Evolutionary conservation across 2,113 vertebrate species (phyloP).

Genomic region (Tyto alba): DNA sequence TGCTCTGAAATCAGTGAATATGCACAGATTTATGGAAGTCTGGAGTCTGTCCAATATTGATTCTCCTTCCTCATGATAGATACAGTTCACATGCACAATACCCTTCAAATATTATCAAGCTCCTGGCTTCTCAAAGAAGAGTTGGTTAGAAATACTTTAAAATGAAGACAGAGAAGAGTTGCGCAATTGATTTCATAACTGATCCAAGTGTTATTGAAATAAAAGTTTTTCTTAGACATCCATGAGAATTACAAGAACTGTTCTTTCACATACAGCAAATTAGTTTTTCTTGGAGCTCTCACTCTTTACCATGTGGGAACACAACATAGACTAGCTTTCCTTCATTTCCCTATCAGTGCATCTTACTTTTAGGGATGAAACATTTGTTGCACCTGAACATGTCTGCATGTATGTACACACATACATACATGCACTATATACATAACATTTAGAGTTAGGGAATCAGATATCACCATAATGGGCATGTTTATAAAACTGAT

Average conservation of each 20-base stretch:
- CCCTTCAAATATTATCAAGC: neutral
- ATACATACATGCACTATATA: neutral
- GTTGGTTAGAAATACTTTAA: neutral
- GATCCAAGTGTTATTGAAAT: neutral
- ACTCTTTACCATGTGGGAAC: neutral
- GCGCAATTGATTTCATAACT: neutral
- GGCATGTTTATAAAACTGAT: neutral
- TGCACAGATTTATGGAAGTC: neutral
- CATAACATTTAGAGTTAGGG: neutral
- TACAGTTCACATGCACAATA: neutral
- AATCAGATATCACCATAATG: neutral
- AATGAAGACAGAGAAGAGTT: neutral
- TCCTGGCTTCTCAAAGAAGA: neutral
- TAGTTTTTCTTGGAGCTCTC: neutral
- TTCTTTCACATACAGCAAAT: neutral
- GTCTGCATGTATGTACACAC: neutral
- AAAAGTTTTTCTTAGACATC: neutral
- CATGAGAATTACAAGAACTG: neutral
- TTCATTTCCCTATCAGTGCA: neutral
- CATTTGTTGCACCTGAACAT: neutral
- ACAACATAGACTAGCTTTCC: neutral
- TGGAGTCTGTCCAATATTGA: neutral
- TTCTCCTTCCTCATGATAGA: neutral
- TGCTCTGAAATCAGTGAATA: neutral
- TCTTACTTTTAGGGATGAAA: neutral